Conservation (phyloP, 1,140 invertebrate genomes). For the Neodiprion lecontei region DNA sequence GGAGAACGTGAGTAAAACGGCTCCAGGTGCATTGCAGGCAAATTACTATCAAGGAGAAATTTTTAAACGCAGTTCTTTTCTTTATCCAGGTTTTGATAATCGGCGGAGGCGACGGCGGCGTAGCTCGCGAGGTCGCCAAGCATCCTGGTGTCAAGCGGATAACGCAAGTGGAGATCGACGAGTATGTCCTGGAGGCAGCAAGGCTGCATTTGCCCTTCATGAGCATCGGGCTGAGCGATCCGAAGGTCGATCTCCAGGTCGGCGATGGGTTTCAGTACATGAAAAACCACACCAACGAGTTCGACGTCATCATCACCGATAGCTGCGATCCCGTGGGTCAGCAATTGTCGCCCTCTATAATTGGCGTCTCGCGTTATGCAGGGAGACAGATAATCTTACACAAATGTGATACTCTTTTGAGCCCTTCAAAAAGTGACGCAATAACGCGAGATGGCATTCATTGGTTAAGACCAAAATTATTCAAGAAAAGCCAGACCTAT, state of each 20-base stretch:
- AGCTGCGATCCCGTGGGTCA: conserved; percentile 93
- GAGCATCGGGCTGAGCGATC: conserved; percentile 83
- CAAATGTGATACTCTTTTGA: too few relatives aligned
- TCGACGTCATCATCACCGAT: conserved; percentile 98
- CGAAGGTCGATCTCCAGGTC: conserved; percentile 85
- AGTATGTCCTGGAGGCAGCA: conserved; percentile 88
- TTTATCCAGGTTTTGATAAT: conserved; percentile 86
- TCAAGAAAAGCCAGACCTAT: too few relatives aligned
- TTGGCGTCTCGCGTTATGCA: neutral
- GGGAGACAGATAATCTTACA: neutral
- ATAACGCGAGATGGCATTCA: too few relatives aligned
- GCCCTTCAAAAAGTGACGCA: too few relatives aligned
- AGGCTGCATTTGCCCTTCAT: conserved; percentile 92
- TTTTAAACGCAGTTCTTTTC: neutral
- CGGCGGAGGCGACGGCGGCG: conserved; percentile 97
- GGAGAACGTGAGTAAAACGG: conserved; percentile 72
- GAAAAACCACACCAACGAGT: conserved; percentile 83
- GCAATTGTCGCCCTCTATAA: neutral
- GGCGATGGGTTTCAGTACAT: conserved; percentile 97
- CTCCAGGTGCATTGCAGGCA: neutral
- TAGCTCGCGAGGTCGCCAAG: conserved; percentile 93
- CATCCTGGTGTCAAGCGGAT: conserved; percentile 88
- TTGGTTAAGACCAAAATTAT: too few relatives aligned
- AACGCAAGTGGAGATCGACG: conserved; percentile 91
- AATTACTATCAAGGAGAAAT: conserved; percentile 3